These are phyloP conservation scores for Pomacea maculata DNA, from an alignment of 1,140 invertebrate species.

Conservation along the genomic window DNA sequence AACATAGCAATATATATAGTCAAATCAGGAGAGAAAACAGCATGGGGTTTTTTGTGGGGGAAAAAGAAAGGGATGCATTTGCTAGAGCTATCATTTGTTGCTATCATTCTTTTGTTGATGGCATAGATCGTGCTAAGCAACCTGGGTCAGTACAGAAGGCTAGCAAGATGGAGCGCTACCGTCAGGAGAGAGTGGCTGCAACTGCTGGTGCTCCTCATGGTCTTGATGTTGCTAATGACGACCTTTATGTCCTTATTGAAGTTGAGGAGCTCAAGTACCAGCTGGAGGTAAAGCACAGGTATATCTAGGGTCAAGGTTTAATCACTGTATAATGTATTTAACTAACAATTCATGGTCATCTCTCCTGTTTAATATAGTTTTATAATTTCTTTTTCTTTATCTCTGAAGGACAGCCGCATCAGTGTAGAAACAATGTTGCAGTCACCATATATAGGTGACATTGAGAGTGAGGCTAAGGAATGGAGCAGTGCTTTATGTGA, in stretches of 20 bases:
- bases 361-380: neutral
- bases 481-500: conserved; percentile 54
- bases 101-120: too few species aligned
- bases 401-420: conserved; percentile 57
- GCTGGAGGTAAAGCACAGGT: conserved; percentile 49
- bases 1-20: too few species aligned
- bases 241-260: conserved; percentile 62
- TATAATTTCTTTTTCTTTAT: neutral
- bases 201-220: conserved; percentile 41
- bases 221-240: conserved; percentile 56
- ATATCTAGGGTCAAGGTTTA: too few species aligned
- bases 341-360: neutral
- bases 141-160: conserved; percentile 21
- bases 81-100: too few species aligned
- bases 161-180: conserved; percentile 56
- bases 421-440: conserved; percentile 58
- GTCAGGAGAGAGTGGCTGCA: conserved; percentile 51
- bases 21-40: too few species aligned
- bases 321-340: too few species aligned
- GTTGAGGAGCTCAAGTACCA: conserved; percentile 64
- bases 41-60: too few species aligned
- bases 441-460: conserved; percentile 59
- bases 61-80: too few species aligned
- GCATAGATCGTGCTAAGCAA: too few species aligned
- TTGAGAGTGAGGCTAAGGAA: conserved; percentile 47